phyloP scores from a whole-genome alignment of 2,797 vertebrate genomes.

The Falco peregrinus region DNA sequence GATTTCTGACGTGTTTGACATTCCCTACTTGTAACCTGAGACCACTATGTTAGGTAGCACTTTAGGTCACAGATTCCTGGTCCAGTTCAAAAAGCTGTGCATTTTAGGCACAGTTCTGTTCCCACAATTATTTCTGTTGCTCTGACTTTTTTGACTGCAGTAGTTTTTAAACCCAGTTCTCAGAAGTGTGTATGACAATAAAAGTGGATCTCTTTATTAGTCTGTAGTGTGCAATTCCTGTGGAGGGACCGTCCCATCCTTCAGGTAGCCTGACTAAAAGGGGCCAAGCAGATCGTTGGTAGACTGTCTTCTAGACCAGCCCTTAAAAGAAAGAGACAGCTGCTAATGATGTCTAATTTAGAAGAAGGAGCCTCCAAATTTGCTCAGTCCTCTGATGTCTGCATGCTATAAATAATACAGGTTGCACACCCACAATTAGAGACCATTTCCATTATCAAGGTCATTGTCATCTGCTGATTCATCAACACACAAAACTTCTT shows the following conservation, averaged over 20 bases:
- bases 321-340: not conserved
- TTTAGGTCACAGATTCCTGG: constrained; percentile 10
- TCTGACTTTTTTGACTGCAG: not conserved
- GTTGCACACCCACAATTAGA: not conserved
- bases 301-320: not conserved
- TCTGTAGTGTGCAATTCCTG: not conserved
- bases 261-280: not conserved
- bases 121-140: not conserved
- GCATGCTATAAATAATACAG: not conserved
- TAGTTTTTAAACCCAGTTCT: not conserved
- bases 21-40: constrained; percentile 43
- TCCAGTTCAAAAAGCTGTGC: not conserved
- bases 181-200: not conserved
- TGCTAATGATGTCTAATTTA: not conserved
- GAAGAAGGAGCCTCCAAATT: not conserved
- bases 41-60: constrained; percentile 1
- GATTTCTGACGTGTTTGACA: constrained; percentile 40
- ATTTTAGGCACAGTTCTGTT: not conserved
- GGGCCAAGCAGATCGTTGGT: not conserved
- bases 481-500: not conserved
- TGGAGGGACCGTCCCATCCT: not conserved
- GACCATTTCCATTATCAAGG: not conserved
- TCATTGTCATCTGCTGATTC: not conserved
- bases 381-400: not conserved
- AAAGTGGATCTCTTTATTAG: not conserved